Conservation (phyloP, 1,140 invertebrate species). For the Cephus cinctus region DNA sequence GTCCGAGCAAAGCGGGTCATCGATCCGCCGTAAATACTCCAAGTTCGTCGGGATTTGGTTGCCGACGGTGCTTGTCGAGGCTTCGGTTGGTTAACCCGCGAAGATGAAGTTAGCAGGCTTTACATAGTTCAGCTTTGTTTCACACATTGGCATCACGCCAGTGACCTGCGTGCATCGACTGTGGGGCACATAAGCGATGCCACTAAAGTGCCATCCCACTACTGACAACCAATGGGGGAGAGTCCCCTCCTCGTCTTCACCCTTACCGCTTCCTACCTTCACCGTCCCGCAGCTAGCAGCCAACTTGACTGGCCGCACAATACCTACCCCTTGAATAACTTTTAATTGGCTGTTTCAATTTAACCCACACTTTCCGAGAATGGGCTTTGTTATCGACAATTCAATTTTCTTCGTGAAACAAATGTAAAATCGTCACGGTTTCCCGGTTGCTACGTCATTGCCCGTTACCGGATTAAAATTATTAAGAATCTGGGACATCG, state of each 20-base stretch:
- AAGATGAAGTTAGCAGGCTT: slow-evolving; percentile 46
- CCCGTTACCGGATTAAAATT: too few species aligned
- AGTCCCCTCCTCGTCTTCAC: too few species aligned
- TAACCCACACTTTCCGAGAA: slow-evolving; percentile 16
- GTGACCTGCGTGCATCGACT: slow-evolving; percentile 23
- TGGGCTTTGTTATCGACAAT: slow-evolving; percentile 26
- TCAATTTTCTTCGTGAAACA: too few species aligned
- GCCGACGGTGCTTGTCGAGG: background rate
- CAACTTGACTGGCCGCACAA: background rate
- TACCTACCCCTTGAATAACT: slow-evolving; percentile 31
- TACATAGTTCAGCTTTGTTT: slow-evolving; percentile 49
- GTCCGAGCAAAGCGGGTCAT: too few species aligned
- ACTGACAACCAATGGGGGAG: too few species aligned
- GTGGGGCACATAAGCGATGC: too few species aligned
- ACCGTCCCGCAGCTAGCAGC: background rate
- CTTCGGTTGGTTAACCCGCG: slow-evolving; percentile 39
- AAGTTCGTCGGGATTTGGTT: background rate
- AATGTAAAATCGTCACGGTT: too few species aligned
- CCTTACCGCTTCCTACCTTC: too few species aligned
- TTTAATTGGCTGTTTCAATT: slow-evolving; percentile 50
- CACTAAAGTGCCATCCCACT: too few species aligned
- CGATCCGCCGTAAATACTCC: background rate
- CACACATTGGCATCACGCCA: slow-evolving; percentile 42
- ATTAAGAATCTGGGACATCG: too few species aligned
- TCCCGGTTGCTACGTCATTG: too few species aligned